phyloP scores from a whole-genome alignment of 35 echinoderm and acorn worm genomes.

The Hemicentrotus pulcherrimus region DNA sequence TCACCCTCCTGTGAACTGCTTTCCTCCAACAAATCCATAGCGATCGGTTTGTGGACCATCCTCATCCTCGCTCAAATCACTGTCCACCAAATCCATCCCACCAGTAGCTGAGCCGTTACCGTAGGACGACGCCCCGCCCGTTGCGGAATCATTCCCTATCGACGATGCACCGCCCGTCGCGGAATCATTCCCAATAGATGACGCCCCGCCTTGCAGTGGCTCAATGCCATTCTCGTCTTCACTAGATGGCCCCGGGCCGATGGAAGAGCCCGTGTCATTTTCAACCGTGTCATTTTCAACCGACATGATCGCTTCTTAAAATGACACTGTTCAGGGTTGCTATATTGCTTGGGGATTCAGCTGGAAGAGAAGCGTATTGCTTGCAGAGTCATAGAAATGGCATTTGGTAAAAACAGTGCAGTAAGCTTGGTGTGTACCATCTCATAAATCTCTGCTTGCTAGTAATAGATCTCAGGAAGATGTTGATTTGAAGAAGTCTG shows the following conservation, averaged over 20 bases:
- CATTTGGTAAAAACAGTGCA: neutral
- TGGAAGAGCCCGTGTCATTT: neutral
- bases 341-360: neutral
- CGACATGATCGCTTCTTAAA: neutral
- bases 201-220: neutral
- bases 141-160: conserved; percentile 26
- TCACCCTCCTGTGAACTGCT: conserved; percentile 76
- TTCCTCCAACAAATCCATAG: conserved; percentile 79
- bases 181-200: conserved; percentile 29
- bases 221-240: conserved; percentile 11
- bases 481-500: neutral
- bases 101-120: neutral
- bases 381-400: neutral
- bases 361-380: neutral
- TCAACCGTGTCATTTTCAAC: conserved; percentile 12
- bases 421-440: neutral
- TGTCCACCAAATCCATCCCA: conserved; percentile 62
- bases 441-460: neutral
- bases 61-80: conserved; percentile 64
- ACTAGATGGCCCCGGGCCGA: neutral
- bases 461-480: neutral
- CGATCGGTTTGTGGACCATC: conserved; percentile 52
- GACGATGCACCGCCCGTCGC: conserved; percentile 33
- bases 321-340: neutral
- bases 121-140: conserved; percentile 42